These are phyloP conservation scores for Drosophila nebulosa DNA, from an alignment of 1,140 invertebrate species.

Conservation along the genomic window DNA sequence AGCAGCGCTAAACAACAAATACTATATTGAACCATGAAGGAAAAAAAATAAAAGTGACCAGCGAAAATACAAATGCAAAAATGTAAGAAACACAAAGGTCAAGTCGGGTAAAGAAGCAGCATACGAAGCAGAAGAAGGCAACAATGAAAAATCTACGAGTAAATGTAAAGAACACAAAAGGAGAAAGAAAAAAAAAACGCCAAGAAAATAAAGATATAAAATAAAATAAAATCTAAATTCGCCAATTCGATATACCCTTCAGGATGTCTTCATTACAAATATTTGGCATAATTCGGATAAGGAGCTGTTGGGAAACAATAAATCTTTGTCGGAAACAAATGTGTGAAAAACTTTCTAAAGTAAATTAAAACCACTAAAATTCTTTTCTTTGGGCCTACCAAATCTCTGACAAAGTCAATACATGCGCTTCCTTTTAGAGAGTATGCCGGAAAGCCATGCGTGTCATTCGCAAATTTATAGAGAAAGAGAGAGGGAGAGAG, in stretches of 20 bases:
- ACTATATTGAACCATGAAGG: constrained; percentile 11
- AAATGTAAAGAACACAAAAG: background rate
- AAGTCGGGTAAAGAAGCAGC: background rate
- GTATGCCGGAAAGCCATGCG: constrained; percentile 24
- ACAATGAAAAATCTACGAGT: constrained; percentile 2
- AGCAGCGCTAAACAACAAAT: constrained; percentile 27
- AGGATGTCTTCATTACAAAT: background rate
- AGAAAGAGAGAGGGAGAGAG: background rate
- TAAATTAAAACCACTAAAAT: too few species aligned
- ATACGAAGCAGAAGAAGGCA: constrained; percentile 8
- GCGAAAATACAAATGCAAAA: constrained; percentile 37
- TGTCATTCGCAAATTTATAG: constrained; percentile 33
- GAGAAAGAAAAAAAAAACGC: background rate
- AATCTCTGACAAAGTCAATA: background rate
- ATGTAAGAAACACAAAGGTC: constrained; percentile 14
- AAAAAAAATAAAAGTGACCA: constrained; percentile 52
- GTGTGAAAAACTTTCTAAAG: too few species aligned
- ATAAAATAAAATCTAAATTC: background rate
- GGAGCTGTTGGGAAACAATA: too few species aligned
- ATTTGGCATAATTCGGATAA: background rate
- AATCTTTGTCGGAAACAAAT: too few species aligned
- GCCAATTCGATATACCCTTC: background rate
- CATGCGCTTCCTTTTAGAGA: background rate
- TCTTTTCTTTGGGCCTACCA: background rate
- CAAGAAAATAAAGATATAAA: background rate